Evolutionary conservation across 2,797 vertebrate species (phyloP), one percentile per base, ranked within the genome.

Genomic region (Danio jaintianensis): DNA sequence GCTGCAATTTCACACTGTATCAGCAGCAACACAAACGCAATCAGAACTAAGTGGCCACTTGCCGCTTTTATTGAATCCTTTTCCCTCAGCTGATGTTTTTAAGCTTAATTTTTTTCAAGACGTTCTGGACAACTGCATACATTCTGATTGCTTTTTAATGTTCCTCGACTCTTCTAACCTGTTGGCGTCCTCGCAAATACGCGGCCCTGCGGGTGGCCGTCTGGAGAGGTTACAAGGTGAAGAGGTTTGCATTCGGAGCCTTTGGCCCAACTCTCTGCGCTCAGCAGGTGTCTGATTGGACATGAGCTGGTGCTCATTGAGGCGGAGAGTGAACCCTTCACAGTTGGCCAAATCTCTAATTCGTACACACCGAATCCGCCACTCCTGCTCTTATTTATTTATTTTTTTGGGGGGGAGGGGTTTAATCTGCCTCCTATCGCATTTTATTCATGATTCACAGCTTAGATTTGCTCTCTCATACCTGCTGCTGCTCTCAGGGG

Each of bases 261-360:
- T 43, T 70, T 77, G 42, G 50, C 66, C n/a, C 15, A 42, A 53
- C 75, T 69, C 42, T 13, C 36, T 43, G 50, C 16, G 7, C 69
- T 78, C 53, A 7, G 75, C 79, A 55, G 70, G 83, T 79, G 69
- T 82, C 47, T 75, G 63, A 78, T 81, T 82, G 79, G 79, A 78
- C 80, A 61, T 43, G 42, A 62, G 75, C 56, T 8, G 45, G 22
- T 1, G 16, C 29, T 68, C 55, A 62, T 42, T 36, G 74, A 63
- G 56, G 61, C 56, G 22, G 45, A 62, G 58, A 36, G 29, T 68
- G 38, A 29, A 56, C 43, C 48, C 4, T 61, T 78, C 29, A 15
- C 67, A 42, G 74, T 61, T 20, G 75, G 61, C 47, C 59, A 72
- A 38, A 59, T 67, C 58, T 56, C 42, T 73, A 73, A 79, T 79